Evolutionary conservation across 2,113 vertebrate genomes (phyloP), one percentile per base, ranked within the genome.

Genomic region (Urocolius indicus): DNA sequence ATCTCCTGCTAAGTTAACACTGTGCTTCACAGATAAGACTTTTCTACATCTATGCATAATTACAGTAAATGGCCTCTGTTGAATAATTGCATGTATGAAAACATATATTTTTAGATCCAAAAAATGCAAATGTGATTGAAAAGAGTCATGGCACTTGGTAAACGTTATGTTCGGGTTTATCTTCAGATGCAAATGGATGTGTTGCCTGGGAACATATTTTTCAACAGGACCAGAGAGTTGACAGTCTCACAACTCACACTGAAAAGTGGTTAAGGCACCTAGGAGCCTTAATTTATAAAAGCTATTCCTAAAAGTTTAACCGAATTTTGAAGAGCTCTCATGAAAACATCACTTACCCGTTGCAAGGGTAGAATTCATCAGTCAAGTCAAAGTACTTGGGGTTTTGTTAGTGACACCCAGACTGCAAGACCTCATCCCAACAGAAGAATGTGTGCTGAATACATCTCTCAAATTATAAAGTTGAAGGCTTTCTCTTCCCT

Each of bases 61-160:
- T 83, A 90, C 58, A 58, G 66, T 66, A 89, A 67, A 63, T 30
- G 34, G 36, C 26, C 69, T 89, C 72, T 7, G 2, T 8, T 52
- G 32, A 90, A 77, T 76, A 91, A 88, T 1, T 73, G 58, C 27
- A 75, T 45, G 29, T 22, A 52, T 75, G 65, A 86, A 94, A 75
- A 54, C 24, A 61, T 26, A 3, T 61, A 89, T 75, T 84, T 93
- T 95, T 93, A 89, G 46, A 82, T 68, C 68, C 7, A 91, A 90
- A 95, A 93, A 92, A 41, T 41, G 80, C 54, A 93, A 87, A 88
- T 41, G 32, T 36, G 82, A 89, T 81, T 81, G 67, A 90, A 76
- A 94, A 94, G 62, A 4, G 3, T 54, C 54, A 36, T 15, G 2
- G 26, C 45, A 82, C 21, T 80, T 78, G 17, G 21, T 72, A 93